Evolutionary conservation across 2,888 invertebrate species (phyloP), one percentile per base, ranked within the genome.

Genomic region (Temnothorax unifasciatus): DNA sequence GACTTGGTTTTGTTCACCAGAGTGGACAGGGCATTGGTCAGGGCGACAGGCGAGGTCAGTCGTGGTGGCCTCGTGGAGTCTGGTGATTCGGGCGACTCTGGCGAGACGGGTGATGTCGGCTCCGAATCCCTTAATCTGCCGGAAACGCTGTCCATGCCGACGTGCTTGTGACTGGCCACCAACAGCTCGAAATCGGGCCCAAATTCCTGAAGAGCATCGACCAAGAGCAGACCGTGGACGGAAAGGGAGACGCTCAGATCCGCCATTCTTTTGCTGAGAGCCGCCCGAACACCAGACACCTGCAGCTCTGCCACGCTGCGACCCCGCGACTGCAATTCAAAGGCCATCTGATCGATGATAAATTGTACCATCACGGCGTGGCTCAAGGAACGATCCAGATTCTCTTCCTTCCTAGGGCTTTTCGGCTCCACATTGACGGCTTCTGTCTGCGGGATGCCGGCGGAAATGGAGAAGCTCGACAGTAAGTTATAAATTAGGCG

Each of bases 171-270:
- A 94, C 99, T 99, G 44, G 99, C 99, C 21, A 99, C 97, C 11
- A 99, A 96, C 74, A 99, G 96, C 95, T 99, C 99, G 95, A 99
- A 99, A 96, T 99, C 99, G 0, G 97, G 97, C 0, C 99, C 99
- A 95, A 98, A 98, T 21, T 98, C 98, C 95, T 99, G 99, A 94
- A 99, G 96, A 71, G 99, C 99, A 95, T 99, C 99, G 3, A 98
- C 99, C 79, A 99, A 95, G 82, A 99, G 96, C 90, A 99, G 96
- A 92, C 99, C 98, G 95, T 99, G 99, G 69, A 99, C 98, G 15
- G 98, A 98, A 85, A 99, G 96, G 2, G 97, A 97, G 59, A 98
- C 95, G 90, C 97, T 97, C 5, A 97, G 96, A 94, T 98, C 98
- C 25, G 96, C 96, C 0, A 97, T 96, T 57, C 98, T 96, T 93